Base-by-base conservation (phyloP, 2,113 vertebrate species). In the Otocyon megalotis region DNA sequence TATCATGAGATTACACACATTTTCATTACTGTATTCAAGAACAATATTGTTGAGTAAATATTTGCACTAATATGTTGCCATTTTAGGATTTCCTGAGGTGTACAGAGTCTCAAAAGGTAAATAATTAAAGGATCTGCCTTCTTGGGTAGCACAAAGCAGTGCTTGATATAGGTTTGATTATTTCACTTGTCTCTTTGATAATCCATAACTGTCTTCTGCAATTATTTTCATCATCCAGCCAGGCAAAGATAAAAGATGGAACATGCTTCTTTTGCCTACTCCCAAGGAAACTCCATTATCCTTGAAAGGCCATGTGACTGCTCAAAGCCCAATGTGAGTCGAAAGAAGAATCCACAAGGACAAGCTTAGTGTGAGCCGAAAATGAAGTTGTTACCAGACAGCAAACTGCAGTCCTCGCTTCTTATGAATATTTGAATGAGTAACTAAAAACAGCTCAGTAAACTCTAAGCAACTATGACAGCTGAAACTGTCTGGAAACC, bases 371-470 rank as follows among this genome's bases (percentile, higher is more conserved):
- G 96, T 85, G 98, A 99, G 98, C 98, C 84, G 97, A 98, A 98
- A 99, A 99, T 99, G 98, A 99, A 99, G 98, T 98, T 99, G 98
- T 99, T 99, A 99, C 98, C 98, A 99, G 98, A 99, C 97, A 99
- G 98, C 97, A 98, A 99, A 99, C 99, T 98, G 98, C 98, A 98
- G 97, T 96, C 97, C 98, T 98, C 60, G 9, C 95, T 98, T 97
- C 98, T 99, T 98, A 99, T 99, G 99, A 99, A 99, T 99, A 99
- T 99, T 99, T 99, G 98, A 99, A 98, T 98, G 98, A 97, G 98
- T 98, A 98, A 99, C 99, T 99, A 99, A 99, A 99, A 99, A 99
- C 99, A 98, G 98, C 98, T 98, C 98, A 11, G 98, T 98, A 99
- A 97, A 97, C 98, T 98, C 98, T 99, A 99, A 99, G 98, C 98